These are phyloP conservation scores for Drosophila fuyamai DNA, from an alignment of 1,140 invertebrate genomes.

Conservation along the genomic window DNA sequence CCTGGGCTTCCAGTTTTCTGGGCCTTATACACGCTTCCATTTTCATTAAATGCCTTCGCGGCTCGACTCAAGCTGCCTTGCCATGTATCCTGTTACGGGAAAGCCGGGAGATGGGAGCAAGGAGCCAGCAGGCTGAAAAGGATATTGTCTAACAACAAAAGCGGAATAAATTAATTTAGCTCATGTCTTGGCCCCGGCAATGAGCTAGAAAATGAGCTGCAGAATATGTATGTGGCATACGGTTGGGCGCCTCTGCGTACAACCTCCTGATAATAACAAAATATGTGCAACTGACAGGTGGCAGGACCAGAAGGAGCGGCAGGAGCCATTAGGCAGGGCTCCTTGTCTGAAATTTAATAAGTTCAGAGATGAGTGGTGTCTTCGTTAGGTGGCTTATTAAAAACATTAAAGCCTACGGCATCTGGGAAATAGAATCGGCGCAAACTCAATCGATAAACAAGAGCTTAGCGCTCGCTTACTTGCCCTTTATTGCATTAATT, in stretches of 20 bases:
- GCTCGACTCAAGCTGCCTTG: constrained; percentile 23
- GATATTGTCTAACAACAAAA: constrained; percentile 83
- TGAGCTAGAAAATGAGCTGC: constrained; percentile 83
- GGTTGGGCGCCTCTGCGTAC: constrained; percentile 19
- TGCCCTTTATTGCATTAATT: constrained; percentile 75
- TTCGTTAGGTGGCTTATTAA: constrained; percentile 61
- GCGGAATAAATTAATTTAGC: constrained; percentile 84
- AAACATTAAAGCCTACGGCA: constrained; percentile 66
- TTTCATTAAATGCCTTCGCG: constrained; percentile 78
- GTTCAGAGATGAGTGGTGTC: constrained; percentile 13
- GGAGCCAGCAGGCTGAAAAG: constrained; percentile 46
- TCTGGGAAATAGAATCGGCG: constrained; percentile 37
- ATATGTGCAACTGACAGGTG: constrained; percentile 80
- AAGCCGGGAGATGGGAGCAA: neutral
- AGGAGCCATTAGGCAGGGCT: constrained; percentile 23
- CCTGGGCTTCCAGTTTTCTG: neutral
- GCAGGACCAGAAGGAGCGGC: constrained; percentile 21
- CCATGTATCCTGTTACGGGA: constrained; percentile 55
- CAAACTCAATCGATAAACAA: constrained; percentile 40
- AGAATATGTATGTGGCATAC: constrained; percentile 63
- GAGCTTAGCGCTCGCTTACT: too few species aligned
- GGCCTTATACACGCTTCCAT: constrained; percentile 74
- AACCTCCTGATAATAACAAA: constrained; percentile 73
- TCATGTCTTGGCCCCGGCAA: constrained; percentile 72
- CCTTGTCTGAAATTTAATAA: constrained; percentile 70